Conservation (phyloP, 2,888 invertebrate genomes). For the Ophion ellenae region DNA sequence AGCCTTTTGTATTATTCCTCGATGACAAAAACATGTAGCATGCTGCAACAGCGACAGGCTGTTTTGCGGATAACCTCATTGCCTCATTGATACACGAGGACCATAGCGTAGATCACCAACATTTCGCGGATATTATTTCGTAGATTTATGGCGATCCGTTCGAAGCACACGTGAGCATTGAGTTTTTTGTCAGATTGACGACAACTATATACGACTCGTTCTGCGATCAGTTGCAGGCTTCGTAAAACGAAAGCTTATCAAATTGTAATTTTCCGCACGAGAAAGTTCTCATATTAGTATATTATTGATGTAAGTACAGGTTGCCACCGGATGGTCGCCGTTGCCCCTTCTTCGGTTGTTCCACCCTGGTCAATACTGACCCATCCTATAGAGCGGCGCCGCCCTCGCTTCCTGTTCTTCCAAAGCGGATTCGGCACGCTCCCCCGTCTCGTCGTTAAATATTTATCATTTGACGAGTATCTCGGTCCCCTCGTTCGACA, state of each 20-base stretch:
- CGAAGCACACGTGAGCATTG: too few species aligned
- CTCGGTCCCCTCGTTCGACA: not conserved
- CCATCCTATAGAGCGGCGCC: conserved; percentile 35
- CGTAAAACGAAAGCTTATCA: not conserved
- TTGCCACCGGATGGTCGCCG: conserved; percentile 9
- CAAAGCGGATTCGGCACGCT: conserved; percentile 9
- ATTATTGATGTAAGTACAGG: not conserved
- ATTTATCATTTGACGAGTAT: conserved; percentile 34
- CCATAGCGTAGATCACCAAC: too few species aligned
- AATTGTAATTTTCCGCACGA: conserved; percentile 16
- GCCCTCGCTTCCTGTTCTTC: conserved; percentile 2
- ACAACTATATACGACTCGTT: not conserved
- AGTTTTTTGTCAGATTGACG: too few species aligned
- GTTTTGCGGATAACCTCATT: too few species aligned
- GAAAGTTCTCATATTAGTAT: not conserved
- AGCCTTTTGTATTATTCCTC: too few species aligned
- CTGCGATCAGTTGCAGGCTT: not conserved
- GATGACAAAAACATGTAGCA: too few species aligned
- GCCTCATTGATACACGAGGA: too few species aligned
- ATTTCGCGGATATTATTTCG: too few species aligned
- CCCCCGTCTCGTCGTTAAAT: conserved; percentile 24
- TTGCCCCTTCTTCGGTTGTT: conserved; percentile 29
- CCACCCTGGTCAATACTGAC: conserved; percentile 59
- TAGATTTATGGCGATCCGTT: too few species aligned
- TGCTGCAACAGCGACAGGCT: too few species aligned